Evolutionary conservation across 2,888 invertebrate genomes (phyloP).

Genomic region (Synergus laeviventris): DNA sequence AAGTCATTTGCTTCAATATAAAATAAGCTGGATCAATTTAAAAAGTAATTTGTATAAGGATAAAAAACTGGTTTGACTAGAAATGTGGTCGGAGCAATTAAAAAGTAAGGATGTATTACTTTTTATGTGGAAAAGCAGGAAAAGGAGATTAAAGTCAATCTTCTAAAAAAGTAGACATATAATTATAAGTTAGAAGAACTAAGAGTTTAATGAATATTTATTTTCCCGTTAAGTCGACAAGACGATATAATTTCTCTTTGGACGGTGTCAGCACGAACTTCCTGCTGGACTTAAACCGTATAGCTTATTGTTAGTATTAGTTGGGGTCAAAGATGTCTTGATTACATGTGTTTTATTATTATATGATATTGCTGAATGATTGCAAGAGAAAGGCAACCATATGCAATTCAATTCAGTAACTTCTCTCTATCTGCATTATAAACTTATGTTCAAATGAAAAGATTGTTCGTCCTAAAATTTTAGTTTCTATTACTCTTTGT

Average conservation of each 20-base stretch:
- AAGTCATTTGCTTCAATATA: neutral
- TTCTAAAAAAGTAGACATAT: neutral
- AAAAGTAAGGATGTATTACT: neutral
- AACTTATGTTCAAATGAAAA: neutral
- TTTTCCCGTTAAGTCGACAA: neutral
- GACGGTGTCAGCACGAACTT: neutral
- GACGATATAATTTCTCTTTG: neutral
- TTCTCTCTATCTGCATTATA: neutral
- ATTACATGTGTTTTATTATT: neutral
- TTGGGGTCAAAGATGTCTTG: neutral
- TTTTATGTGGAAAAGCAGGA: neutral
- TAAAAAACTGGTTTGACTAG: neutral
- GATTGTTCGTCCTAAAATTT: neutral
- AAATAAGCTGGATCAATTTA: neutral
- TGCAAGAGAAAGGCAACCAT: neutral
- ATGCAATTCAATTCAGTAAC: neutral
- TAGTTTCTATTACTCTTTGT: neutral
- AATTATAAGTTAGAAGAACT: neutral
- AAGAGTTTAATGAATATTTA: neutral
- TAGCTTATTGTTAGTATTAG: neutral
- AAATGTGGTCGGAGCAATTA: neutral
- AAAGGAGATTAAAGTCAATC: neutral
- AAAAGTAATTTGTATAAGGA: neutral
- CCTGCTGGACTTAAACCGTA: neutral
- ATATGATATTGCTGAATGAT: neutral